Base-by-base conservation (phyloP, 2,888 invertebrate genomes). In the Iphiclides podalirius region DNA sequence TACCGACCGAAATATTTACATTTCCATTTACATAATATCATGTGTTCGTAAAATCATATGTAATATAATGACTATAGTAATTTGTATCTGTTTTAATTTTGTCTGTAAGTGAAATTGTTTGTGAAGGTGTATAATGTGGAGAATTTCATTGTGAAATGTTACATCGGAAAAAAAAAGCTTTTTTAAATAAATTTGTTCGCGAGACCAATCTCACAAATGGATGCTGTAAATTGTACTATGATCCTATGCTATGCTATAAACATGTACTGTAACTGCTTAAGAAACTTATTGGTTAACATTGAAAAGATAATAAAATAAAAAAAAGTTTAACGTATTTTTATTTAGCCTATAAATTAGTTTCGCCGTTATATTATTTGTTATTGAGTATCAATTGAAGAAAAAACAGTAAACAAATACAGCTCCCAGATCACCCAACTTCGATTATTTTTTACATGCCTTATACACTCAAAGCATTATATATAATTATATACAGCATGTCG, bases 211-310 rank as follows among this genome's bases (percentile, higher is more conserved):
- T 44, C 47, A 50, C 39, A 44, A 54, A 53, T 57, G 54, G 55
- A 40, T 48, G 61, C 59, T 65, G 67, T 66, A 65, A 58, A 65
- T 65, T 61, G 56, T 61, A 60, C 55, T 61, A 57, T 67, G 64
- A 61, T 66, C 63, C 67, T 74, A 75, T 54, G 77, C 79, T 80
- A 75, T 59, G 79, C 81, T 82, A 73, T 73, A 68, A 38, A 11
- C 66, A 4, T 70, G 66, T 77, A 80, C 73, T 77, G 70, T 83
- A 81, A 72, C 76, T 74, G 86, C 86, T 86, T 86, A 82, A 81
- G 79, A 72, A 67, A 76, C 72, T 72, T 73, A 84, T 77, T 80
- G 85, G 79, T 87, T 87, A 86, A 85, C 66, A 79, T 74, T 80
- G 71, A 81, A 82, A 74, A 79, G 76, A 76, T 71, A 79, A 79